Evolutionary conservation across 2,113 vertebrate species (phyloP).

Genomic region (Rhadina sibilatrix): DNA sequence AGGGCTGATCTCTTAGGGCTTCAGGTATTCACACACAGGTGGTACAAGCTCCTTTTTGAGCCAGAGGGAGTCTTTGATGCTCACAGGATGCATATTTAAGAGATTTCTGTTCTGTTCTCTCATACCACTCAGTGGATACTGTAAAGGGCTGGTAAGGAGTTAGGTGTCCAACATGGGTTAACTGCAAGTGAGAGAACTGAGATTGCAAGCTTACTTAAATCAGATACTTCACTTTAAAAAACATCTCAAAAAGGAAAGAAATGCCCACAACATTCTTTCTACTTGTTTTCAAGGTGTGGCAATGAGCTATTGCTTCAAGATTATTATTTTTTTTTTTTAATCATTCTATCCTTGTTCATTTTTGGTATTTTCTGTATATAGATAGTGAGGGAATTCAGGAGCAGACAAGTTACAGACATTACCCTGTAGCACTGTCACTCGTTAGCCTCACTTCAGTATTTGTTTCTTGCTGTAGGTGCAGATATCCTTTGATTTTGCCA

Average conservation of each 20-base stretch:
- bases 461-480: conserved; percentile 19
- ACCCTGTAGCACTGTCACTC: background rate
- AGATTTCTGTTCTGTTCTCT: background rate
- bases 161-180: background rate
- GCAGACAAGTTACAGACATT: conserved; percentile 33
- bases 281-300: background rate
- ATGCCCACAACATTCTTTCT: background rate
- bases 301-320: conserved; percentile 37
- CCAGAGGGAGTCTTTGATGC: background rate
- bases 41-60: background rate
- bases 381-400: conserved; percentile 1
- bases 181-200: background rate
- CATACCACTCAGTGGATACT: background rate
- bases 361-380: background rate
- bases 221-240: background rate
- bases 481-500: conserved; percentile 59
- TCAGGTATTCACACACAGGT: background rate
- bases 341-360: background rate
- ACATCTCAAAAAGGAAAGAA: background rate
- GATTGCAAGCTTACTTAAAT: background rate
- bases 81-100: background rate
- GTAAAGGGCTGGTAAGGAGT: background rate
- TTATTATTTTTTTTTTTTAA: background rate
- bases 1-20: background rate
- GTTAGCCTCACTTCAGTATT: background rate